These are phyloP conservation scores for Sminthurinus signatus DNA, from an alignment of 1,140 invertebrate species.

Conservation along the genomic window DNA sequence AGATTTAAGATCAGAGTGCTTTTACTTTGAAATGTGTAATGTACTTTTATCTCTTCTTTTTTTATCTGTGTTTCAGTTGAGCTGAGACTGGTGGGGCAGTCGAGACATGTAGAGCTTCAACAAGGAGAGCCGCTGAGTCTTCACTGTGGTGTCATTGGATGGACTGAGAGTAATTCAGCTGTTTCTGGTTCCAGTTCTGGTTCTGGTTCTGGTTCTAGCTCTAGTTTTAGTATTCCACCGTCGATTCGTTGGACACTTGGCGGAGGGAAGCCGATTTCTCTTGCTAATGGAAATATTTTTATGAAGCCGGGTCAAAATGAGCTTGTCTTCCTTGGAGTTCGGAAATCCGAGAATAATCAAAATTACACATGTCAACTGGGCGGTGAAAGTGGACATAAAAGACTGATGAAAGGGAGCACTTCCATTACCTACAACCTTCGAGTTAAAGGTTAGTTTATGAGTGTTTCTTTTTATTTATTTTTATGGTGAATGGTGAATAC, in stretches of 20 bases:
- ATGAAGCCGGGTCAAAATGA: constrained; percentile 23
- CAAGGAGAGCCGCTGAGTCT: constrained; percentile 38
- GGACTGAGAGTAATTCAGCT: neutral
- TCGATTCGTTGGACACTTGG: neutral
- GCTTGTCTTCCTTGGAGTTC: constrained; percentile 18
- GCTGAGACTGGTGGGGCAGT: constrained; percentile 29
- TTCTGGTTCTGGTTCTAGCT: neutral
- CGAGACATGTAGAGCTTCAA: constrained; percentile 21
- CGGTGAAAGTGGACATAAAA: no score
- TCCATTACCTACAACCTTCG: constrained; percentile 25
- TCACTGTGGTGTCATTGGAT: constrained; percentile 25
- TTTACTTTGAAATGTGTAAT: no score
- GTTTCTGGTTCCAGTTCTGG: neutral
- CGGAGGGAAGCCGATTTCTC: neutral
- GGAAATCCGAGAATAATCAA: constrained; percentile 20
- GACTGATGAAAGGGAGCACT: no score
- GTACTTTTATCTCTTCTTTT: no score
- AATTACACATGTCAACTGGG: constrained; percentile 35
- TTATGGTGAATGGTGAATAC: no score
- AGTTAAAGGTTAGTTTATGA: constrained; percentile 35
- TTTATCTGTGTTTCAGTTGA: constrained; percentile 18
- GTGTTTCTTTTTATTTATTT: no score
- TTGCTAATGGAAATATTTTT: constrained; percentile 20
- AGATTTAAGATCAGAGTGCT: no score
- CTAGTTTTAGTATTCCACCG: neutral